These are phyloP conservation scores for Phyllostomus hastatus DNA, from an alignment of 2,113 vertebrate species.

Conservation along the genomic window DNA sequence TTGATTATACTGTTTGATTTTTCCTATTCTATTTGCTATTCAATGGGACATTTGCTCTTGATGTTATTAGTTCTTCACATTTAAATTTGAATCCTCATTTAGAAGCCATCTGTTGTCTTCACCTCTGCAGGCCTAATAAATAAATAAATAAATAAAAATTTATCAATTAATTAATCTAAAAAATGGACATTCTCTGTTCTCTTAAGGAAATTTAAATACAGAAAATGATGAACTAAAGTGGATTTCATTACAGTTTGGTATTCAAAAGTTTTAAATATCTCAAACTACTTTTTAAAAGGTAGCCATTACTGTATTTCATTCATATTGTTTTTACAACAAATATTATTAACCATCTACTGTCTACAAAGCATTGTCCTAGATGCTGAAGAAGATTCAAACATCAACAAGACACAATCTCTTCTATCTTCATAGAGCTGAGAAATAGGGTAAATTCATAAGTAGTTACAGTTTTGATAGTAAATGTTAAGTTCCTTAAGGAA, in stretches of 20 bases:
- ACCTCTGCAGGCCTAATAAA: not conserved
- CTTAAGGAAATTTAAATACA: not conserved
- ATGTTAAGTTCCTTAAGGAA: not conserved
- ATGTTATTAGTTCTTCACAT: slow-evolving; percentile 35
- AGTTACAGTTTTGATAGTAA: not conserved
- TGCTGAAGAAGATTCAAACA: not conserved
- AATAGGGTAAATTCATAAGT: not conserved
- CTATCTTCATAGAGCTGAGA: not conserved
- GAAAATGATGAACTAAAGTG: not conserved
- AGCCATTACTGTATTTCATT: not conserved
- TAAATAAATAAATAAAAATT: not conserved
- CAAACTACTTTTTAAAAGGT: not conserved
- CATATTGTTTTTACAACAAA: not conserved
- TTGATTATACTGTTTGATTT: slow-evolving; percentile 34
- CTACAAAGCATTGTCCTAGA: not conserved
- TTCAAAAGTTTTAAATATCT: not conserved
- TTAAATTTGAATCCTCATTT: slow-evolving; percentile 32
- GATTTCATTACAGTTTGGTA: not conserved
- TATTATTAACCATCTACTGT: not conserved
- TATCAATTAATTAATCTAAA: not conserved
- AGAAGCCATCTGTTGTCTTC: not conserved
- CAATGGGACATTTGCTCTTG: not conserved
- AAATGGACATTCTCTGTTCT: not conserved
- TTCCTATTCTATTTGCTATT: slow-evolving; percentile 43
- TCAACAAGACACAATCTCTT: not conserved